Evolutionary conservation across 2,797 vertebrate genomes (phyloP).

Genomic region (Anabas testudineus): DNA sequence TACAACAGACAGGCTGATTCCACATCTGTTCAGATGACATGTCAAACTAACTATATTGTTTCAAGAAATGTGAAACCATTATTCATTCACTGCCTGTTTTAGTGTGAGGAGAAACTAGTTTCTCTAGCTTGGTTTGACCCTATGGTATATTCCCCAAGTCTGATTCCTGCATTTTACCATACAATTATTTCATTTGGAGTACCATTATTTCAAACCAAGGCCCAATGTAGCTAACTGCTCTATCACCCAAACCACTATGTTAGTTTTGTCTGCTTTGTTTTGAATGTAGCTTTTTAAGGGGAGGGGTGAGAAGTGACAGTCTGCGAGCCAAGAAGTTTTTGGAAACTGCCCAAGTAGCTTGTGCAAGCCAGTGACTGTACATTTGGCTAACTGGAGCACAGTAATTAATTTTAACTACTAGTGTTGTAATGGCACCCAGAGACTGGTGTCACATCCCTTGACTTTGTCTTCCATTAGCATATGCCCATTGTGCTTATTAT

Average conservation of each 20-base stretch:
- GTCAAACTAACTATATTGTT: neutral
- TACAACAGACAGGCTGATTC: neutral
- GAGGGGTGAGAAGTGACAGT: conserved; percentile 3
- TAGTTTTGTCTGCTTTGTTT: neutral
- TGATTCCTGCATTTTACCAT: neutral
- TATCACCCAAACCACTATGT: neutral
- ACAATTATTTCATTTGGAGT: neutral
- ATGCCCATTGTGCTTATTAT: neutral
- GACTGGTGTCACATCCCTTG: neutral
- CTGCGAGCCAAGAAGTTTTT: neutral
- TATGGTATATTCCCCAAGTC: neutral
- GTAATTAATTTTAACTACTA: conserved; percentile 1
- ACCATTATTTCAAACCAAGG: neutral
- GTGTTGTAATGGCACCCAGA: neutral
- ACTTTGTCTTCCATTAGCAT: neutral
- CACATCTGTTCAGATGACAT: neutral
- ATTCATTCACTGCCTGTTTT: neutral
- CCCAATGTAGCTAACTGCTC: neutral
- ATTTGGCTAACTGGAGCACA: conserved; percentile 2
- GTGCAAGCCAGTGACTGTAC: conserved; percentile 7
- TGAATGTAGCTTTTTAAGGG: neutral
- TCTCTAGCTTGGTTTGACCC: neutral
- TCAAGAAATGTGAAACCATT: too few species aligned
- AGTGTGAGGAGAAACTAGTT: neutral
- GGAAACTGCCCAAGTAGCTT: conserved; percentile 8